A percentile compares a stretch with the other conserved stretches of the same genome.
Conservation (phyloP, 1,140 invertebrate genomes). For the Drosophila neocordata region DNA sequence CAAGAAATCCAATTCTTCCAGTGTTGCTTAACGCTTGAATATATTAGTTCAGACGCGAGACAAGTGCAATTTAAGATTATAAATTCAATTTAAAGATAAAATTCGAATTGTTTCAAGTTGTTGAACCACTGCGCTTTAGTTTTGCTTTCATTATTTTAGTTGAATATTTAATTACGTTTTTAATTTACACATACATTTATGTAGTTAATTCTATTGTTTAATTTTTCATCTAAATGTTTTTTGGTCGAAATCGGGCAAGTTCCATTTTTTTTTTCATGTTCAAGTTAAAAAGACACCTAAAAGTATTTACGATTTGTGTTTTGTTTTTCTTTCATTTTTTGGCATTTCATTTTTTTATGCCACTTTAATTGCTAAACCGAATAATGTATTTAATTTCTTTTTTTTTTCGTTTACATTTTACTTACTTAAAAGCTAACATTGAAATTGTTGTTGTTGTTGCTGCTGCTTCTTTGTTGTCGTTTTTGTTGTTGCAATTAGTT, state of each 20-base stretch:
- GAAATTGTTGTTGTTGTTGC: slow-evolving; percentile 40
- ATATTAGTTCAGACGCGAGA: no score
- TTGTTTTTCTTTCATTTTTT: slow-evolving; percentile 14
- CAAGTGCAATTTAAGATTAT: not conserved
- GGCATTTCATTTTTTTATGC: slow-evolving; percentile 42
- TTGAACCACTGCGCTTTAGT: slow-evolving; percentile 2
- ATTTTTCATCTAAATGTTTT: slow-evolving; percentile 11
- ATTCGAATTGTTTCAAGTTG: not conserved
- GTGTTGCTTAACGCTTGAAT: no score
- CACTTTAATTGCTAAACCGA: slow-evolving; percentile 57
- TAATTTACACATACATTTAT: slow-evolving; percentile 34
- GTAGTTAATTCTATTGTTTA: slow-evolving; percentile 5
- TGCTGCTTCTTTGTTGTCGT: slow-evolving; percentile 21
- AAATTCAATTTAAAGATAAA: not conserved
- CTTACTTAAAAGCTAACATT: slow-evolving; percentile 71
- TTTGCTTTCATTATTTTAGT: slow-evolving; percentile 1
- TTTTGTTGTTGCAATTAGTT: slow-evolving; percentile 69
- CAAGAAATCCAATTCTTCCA: no score
- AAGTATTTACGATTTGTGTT: slow-evolving; percentile 16
- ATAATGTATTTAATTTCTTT: slow-evolving; percentile 31
- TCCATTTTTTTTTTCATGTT: slow-evolving; percentile 28
- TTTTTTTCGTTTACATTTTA: slow-evolving; percentile 33
- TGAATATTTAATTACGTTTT: slow-evolving; percentile 28
- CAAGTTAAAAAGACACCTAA: slow-evolving; percentile 35
- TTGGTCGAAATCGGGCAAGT: slow-evolving; percentile 67